Percentiles rank a stretch among this genome's conserved stretches.
phyloP scores from a whole-genome alignment of 2,113 vertebrate species.

The Ictidomys tridecemlineatus region DNA sequence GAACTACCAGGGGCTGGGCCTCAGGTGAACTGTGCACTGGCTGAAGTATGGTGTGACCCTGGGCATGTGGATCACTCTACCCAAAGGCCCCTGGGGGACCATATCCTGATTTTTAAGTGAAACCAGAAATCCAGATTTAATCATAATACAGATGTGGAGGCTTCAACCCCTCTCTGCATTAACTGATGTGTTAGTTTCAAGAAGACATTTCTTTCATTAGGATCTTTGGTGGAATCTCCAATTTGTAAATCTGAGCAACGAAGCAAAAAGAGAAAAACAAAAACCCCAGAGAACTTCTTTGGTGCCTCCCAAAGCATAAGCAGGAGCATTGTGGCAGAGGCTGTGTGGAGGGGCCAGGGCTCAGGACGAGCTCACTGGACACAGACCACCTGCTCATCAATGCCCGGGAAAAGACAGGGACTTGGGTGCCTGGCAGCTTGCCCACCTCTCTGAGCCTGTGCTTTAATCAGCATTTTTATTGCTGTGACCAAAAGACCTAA shows the following conservation, averaged over 20 bases:
- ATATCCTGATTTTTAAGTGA: neutral
- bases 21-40: rapidly evolving
- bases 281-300: too few species aligned
- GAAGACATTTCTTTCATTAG: neutral
- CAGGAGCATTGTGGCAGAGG: neutral
- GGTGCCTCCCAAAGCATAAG: too few species aligned
- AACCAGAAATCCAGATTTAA: neutral
- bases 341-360: neutral
- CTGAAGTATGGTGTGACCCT: neutral
- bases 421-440: neutral
- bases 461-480: too few species aligned
- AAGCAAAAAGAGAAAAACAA: neutral
- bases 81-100: neutral
- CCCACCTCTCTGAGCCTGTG: neutral
- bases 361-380: neutral
- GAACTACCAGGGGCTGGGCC: neutral
- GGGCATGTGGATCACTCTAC: neutral
- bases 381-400: rapidly evolving
- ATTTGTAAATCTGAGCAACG: neutral
- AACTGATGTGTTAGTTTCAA: neutral
- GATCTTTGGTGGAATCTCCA: neutral
- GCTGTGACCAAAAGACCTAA: too few species aligned
- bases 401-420: neutral
- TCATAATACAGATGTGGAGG: neutral
- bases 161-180: neutral